Evolutionary conservation across 2,797 vertebrate species (phyloP), one percentile per base, ranked within the genome.

Genomic region (Pyrrhura leucotis): DNA sequence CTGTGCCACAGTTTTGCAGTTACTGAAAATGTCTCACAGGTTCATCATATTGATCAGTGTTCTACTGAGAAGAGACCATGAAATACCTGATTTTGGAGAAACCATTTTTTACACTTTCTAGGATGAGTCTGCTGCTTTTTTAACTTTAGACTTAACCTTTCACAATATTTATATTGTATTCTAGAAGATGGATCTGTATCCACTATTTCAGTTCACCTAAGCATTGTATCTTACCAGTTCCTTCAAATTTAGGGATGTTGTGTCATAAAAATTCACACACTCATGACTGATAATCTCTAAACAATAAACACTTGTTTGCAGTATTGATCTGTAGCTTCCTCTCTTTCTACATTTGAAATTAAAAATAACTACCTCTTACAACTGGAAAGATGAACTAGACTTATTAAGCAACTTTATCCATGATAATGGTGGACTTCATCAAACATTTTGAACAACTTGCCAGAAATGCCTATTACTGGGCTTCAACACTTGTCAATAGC

Each of bases 221-320:
- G 25, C 50, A 33, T 69, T 92, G 50, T 23, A 96, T 85, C 66
- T 80, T 75, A 72, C 28, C n/a, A 54, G 17, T 40, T 87, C 29
- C 65, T 95, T 77, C 42, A 89, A 71, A 83, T 73, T 72, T 58
- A 92, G 58, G 50, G 28, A 65, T 37, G 35, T 29, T 54, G 59
- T 50, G 31, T 62, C 0, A 4, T 35, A 89, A 75, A 88, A 91
- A 92, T 89, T 89, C 85, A 81, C 75, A 37, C 13, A 37, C 22
- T 63, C 39, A 75, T 59, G 85, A 74, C 62, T 72, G 61, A 66
- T 81, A 93, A 93, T 88, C 84, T 83, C 61, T 94, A 88, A 88
- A 92, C 69, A 93, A 92, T 92, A 92, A 94, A 88, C 69, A 86
- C 66, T 92, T 85, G 39, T 91, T 95, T 92, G 69, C 69, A 3